Conservation (phyloP, 1,140 invertebrate species). For the Hycleus phaleratus region DNA sequence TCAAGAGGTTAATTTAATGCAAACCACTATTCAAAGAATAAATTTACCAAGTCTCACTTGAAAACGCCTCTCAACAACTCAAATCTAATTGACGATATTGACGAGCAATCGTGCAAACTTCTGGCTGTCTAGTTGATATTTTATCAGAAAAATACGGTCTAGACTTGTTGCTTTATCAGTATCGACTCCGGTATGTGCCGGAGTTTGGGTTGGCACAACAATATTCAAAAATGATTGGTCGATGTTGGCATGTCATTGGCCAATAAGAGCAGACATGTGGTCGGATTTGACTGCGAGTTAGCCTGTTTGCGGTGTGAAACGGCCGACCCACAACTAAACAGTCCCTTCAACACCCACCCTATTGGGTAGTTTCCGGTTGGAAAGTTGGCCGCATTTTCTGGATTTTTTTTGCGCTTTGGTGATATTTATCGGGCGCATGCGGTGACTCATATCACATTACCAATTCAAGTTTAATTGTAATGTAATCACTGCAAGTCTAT, state of each 20-base stretch:
- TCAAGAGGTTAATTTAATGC: conserved; percentile 4
- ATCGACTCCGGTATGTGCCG: conserved; percentile 19
- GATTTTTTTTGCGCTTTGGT: conserved; percentile 8
- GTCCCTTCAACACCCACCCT: conserved; percentile 4
- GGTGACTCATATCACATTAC: conserved; percentile 5
- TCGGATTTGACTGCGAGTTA: conserved; percentile 11
- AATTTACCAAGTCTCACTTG: too few species aligned
- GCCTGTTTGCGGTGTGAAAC: conserved; percentile 20
- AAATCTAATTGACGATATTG: too few species aligned
- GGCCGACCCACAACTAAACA: too few species aligned
- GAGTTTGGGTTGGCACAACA: conserved; percentile 14
- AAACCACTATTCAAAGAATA: neutral
- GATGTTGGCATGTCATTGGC: conserved; percentile 24
- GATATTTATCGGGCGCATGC: conserved; percentile 26
- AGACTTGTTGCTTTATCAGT: conserved; percentile 33
- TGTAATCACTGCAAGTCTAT: too few species aligned
- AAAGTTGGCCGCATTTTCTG: conserved; percentile 15
- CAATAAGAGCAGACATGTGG: conserved; percentile 21
- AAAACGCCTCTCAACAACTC: too few species aligned
- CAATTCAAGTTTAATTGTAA: too few species aligned
- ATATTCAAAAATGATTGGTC: conserved; percentile 22
- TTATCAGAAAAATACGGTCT: neutral
- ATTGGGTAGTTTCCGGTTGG: conserved; percentile 25
- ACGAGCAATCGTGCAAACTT: too few species aligned
- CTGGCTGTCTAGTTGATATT: too few species aligned